Base-by-base conservation (phyloP, 2,888 invertebrate genomes). In the Micoletzkya japonica region DNA sequence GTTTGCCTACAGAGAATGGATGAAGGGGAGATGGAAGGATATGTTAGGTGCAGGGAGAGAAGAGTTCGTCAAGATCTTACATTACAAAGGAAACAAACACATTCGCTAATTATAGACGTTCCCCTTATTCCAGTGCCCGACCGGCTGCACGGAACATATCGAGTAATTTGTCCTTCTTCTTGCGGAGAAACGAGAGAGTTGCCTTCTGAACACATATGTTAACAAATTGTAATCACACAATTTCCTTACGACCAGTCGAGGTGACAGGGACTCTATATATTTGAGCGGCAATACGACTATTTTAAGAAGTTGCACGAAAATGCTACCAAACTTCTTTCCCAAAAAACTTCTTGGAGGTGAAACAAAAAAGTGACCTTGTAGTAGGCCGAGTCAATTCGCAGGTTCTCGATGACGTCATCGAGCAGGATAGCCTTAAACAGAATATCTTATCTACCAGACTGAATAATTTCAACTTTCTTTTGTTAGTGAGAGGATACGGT, bases 331-430 rank as follows among this genome's bases (percentile, higher is more conserved):
- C 7, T 10, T 10, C 7, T 7, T 39, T 39, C 39, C 39, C 39
- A 7, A 7, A 17, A 39, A 10, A n/a, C n/a, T n/a, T n/a, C n/a
- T n/a, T n/a, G n/a, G n/a, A n/a, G n/a, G n/a, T n/a, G n/a, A n/a
- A n/a, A n/a, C n/a, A n/a, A 17, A 59, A 26, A 59, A 28, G 30
- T 20, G 7, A 54, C 52, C 61, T 71, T 73, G 87, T 97, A 98
- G 87, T 93, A 96, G 82, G 93, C 90, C 1, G 91, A 86, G 83
- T 91, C 88, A 81, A 93, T 87, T 88, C 93, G 91, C 77, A 98
- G 90, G 86, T 98, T 97, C 86, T 90, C 90, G 66, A 98, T 95
- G 68, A 96, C 93, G 7, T 91, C 91, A 58, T 91, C 90, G 17
- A 97, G 89, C 70, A 95, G 87, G 86, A 78, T 73, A 1, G 77